Evolutionary conservation across 37 sponge, comb jelly and placozoan species (phyloP).

Genomic region (Hexactinellida sp.): DNA sequence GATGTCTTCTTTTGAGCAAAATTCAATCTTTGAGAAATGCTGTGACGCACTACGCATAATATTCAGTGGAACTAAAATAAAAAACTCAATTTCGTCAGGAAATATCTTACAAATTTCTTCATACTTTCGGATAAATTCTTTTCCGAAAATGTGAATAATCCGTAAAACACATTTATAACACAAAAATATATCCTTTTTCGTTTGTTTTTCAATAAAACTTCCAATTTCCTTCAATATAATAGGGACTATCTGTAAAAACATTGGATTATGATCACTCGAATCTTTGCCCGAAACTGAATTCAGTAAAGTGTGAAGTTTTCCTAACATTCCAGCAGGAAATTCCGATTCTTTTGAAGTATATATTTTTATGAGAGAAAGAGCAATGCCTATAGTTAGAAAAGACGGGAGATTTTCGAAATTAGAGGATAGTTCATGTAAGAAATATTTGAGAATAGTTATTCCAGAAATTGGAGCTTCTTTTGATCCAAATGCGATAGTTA

Average conservation of each 20-base stretch:
- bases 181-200: neutral
- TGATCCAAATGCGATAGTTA: neutral
- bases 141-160: neutral
- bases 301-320: neutral
- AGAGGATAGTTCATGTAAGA: neutral
- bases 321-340: neutral
- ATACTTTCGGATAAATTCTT: neutral
- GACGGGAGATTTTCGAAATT: neutral
- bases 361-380: neutral
- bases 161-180: neutral
- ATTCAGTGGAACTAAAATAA: neutral
- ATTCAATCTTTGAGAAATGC: neutral
- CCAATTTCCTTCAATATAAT: neutral
- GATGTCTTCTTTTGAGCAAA: neutral
- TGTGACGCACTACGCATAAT: neutral
- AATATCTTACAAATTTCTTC: neutral
- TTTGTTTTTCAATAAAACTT: neutral
- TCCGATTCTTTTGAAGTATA: neutral
- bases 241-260: neutral
- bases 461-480: neutral
- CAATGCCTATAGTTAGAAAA: neutral
- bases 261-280: neutral
- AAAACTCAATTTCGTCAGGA: conserved; percentile 11
- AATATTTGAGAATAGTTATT: neutral
- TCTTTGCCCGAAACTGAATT: neutral